phyloP scores from a whole-genome alignment of 2,888 invertebrate species.

The Oligia latruncula region DNA sequence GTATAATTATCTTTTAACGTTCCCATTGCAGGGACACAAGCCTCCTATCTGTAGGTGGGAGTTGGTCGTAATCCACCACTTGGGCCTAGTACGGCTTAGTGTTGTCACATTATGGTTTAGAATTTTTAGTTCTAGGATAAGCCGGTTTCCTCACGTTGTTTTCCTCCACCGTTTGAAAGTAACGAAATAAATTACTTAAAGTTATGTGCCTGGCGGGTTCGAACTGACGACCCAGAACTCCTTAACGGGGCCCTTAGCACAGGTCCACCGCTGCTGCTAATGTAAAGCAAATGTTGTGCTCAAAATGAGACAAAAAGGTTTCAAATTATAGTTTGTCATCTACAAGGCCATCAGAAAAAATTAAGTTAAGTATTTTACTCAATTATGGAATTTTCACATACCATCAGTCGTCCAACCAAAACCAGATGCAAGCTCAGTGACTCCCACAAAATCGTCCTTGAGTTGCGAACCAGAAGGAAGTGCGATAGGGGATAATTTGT shows the following conservation, averaged over 20 bases:
- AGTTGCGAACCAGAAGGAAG: slow-evolving; percentile 35
- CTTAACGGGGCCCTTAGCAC: background rate
- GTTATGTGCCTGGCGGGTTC: background rate
- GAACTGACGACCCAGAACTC: background rate
- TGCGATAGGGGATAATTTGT: slow-evolving; percentile 26
- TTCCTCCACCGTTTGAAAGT: background rate
- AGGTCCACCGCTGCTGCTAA: background rate
- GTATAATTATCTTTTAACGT: too few relatives aligned
- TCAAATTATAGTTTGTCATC: background rate
- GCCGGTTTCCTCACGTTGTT: background rate
- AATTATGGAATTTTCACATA: background rate
- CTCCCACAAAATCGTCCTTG: slow-evolving; percentile 19
- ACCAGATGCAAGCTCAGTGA: slow-evolving; percentile 25
- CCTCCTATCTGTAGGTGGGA: too few relatives aligned
- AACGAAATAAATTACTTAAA: background rate
- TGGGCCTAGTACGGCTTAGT: background rate
- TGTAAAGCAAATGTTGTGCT: background rate
- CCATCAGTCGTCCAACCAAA: slow-evolving; percentile 41
- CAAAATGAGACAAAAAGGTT: background rate
- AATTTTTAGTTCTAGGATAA: background rate
- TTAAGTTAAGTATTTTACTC: background rate
- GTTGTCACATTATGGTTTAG: background rate
- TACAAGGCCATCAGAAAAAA: background rate
- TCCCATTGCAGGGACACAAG: too few relatives aligned
- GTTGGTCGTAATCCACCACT: background rate